Evolutionary conservation across 2,888 invertebrate species (phyloP).

Genomic region (Conus canariensis): DNA sequence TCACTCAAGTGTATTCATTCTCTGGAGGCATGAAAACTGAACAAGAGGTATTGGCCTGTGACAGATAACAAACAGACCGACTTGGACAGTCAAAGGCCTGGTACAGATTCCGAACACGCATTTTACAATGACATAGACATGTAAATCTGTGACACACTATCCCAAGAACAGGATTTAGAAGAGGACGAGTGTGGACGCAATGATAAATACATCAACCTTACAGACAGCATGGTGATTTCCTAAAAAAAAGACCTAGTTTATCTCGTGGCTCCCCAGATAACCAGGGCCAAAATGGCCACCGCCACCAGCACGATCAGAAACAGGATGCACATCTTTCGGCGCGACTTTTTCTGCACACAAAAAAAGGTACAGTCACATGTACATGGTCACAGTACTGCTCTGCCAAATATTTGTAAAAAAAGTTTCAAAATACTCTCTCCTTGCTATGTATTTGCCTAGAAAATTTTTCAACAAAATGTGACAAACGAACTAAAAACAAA

Average conservation of each 20-base stretch:
- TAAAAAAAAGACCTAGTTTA: conserved; percentile 1
- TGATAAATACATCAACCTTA: neutral
- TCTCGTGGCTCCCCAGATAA: conserved; percentile 67
- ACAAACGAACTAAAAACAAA: too few species aligned
- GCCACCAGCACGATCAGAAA: conserved; percentile 82
- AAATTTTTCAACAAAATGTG: too few species aligned
- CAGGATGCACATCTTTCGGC: conserved; percentile 92
- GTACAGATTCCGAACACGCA: neutral
- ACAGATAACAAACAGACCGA: too few species aligned
- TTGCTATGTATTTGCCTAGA: too few species aligned
- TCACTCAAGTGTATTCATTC: neutral
- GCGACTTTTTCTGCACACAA: conserved; percentile 87
- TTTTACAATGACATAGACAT: neutral
- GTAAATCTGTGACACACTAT: neutral
- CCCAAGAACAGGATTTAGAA: too few species aligned
- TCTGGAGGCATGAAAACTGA: too few species aligned
- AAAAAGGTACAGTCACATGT: neutral
- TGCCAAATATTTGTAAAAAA: too few species aligned
- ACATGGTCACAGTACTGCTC: neutral
- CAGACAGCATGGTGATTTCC: neutral
- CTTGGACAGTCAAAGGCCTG: neutral
- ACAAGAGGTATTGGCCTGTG: too few species aligned
- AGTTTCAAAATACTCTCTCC: too few species aligned
- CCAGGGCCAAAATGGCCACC: conserved; percentile 82
- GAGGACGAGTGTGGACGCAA: neutral